Evolutionary conservation across 2,797 vertebrate species (phyloP).

Genomic region (Sebastes elongatus): DNA sequence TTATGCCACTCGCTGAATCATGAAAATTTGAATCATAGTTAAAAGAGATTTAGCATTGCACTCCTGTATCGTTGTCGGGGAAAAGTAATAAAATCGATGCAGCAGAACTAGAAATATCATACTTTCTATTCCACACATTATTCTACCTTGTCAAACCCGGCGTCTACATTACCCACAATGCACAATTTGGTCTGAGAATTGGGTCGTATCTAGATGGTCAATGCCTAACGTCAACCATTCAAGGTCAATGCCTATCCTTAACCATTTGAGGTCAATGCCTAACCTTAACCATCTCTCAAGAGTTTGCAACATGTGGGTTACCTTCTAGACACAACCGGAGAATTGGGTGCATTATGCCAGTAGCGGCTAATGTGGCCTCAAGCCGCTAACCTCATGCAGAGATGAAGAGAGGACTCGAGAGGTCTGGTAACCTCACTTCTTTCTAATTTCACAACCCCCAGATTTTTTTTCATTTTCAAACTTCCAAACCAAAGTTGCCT

Average conservation of each 20-base stretch:
- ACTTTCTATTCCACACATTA: neutral
- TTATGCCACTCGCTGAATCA: neutral
- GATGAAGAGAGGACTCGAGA: neutral
- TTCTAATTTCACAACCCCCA: neutral
- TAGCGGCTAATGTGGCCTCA: neutral
- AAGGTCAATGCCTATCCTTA: no score
- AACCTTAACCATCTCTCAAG: no score
- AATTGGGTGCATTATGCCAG: neutral
- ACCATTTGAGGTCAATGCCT: no score
- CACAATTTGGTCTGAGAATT: neutral
- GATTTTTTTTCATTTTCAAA: neutral
- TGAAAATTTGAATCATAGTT: neutral
- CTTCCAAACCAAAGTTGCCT: neutral
- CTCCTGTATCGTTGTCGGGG: neutral
- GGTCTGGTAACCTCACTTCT: neutral
- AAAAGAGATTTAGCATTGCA: neutral
- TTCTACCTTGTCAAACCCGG: neutral
- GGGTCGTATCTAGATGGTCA: no score
- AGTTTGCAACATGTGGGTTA: no score
- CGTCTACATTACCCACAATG: neutral
- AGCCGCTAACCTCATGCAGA: neutral
- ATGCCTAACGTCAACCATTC: no score
- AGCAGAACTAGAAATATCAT: neutral
- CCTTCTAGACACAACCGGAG: no score
- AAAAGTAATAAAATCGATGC: neutral